Evolutionary conservation across 92 coral and sea anemone species (phyloP), one percentile per base, ranked within the genome.

Genomic region (Bergia puertoricense): DNA sequence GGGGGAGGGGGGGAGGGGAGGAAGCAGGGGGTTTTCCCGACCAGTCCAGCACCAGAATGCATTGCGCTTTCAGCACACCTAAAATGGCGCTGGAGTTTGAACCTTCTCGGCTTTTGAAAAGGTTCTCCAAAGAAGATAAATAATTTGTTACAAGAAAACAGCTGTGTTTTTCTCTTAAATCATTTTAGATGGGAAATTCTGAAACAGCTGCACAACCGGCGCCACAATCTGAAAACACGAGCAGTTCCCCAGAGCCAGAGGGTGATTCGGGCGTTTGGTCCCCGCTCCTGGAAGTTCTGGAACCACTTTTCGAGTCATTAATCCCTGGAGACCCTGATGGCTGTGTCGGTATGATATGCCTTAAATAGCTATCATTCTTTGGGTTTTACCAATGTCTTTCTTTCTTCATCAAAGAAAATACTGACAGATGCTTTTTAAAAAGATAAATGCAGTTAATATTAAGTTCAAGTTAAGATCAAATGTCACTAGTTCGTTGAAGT

Each of bases 301-400:
- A 77, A 3, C 1, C 57, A 20, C 1, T 77, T 2, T 22, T 43
- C 14, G 56, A 79, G 67, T 79, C 83, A 51, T 15, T 79, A 79
- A 50, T 79, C 83, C 83, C 83, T 79, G 44, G 83, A 79, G 83
- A 79, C 83, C 43, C 43, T 50, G 68, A 23, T 8, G 69, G 11
- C 22, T 79, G 54, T 79, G 83, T 79, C 13, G 83, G 83, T 79
- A 51, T 22, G 83, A 3, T 54, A 10, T 54, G 59, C 59, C 0
- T 51, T 13, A 54, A 11, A 54, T 13, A 54, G 59, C 16, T 54
- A 18, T 13, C 59, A 0, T 54, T 10, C 0, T 10, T 18, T 54
- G 11, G 59, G 2, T 54, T 54, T 54, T 54, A 54, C 1, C 2
- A 54, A 1, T 54, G 11, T 54, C 1, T 54, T 54, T 54, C 10